Evolutionary conservation across 2,888 invertebrate species (phyloP), one percentile per base, ranked within the genome.

Genomic region (Polyploca ridens): DNA sequence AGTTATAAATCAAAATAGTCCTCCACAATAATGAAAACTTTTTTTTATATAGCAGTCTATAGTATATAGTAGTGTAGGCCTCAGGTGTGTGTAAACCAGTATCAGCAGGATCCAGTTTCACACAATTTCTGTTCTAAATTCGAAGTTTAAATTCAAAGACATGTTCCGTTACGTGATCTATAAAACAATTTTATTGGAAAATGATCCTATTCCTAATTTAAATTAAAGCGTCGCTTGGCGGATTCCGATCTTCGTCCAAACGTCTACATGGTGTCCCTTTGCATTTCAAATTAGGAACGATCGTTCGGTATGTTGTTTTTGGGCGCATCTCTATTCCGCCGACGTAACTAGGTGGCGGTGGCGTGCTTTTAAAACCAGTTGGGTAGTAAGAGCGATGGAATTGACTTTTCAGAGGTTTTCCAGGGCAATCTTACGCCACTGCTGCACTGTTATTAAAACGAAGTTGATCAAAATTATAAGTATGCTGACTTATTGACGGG

Each of bases 251-350:
- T 62, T 69, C 69, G 46, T 46, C 46, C 66, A 66, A 69, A 67
- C 38, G 63, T 41, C 63, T 62, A 69, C 72, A 69, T 69, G 66
- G 10, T 67, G 64, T 70, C 71, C 72, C 73, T 74, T 77, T 78
- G 76, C 77, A 78, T 78, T 78, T 76, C 77, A 78, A 78, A 78
- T 78, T 72, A 74, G 76, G 46, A 54, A 65, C 69, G 66, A 61
- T 66, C 58, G 68, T 73, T 70, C 67, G 69, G 62, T 67, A 67
- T 63, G 70, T 72, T 76, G 73, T 76, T 73, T 77, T 71, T 69
- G 72, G 73, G 73, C 72, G 68, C 60, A n/a, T 63, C 64, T 16
- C 64, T 64, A 19, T 54, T 54, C 54, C 19, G 4, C 54, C 54
- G 4, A 54, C 54, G 54, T 62, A 62, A 61, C 41, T 61, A 61